Conservation (phyloP, 2,113 vertebrate genomes). For the Talpa occidentalis region DNA sequence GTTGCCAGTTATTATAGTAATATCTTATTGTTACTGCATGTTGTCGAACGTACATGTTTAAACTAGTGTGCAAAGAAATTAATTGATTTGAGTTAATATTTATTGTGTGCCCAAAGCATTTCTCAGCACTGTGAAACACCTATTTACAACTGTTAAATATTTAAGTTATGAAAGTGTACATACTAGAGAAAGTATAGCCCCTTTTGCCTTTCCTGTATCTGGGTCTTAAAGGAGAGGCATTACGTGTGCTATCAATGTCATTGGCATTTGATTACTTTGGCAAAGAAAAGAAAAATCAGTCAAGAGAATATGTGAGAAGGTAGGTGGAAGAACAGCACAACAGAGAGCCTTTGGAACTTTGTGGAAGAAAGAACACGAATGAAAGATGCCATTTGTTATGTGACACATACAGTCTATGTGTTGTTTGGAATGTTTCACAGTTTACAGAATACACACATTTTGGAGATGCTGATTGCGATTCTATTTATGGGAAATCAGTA, state of each 20-base stretch:
- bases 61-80: conserved; percentile 27
- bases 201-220: background rate
- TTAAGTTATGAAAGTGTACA: conserved; percentile 3
- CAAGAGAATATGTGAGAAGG: background rate
- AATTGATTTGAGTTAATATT: conserved; percentile 50
- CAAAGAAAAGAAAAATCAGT: conserved; percentile 2
- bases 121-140: background rate
- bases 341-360: background rate
- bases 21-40: background rate
- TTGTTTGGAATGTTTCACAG: background rate
- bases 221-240: background rate
- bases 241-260: background rate
- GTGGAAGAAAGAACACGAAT: background rate
- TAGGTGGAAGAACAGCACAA: background rate
- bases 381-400: background rate
- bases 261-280: background rate
- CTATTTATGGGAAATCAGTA: background rate
- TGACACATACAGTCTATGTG: background rate
- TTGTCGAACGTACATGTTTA: background rate
- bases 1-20: background rate
- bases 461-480: background rate
- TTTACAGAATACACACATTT: conserved; percentile 10
- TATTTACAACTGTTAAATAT: conserved; percentile 35
- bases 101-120: conserved; percentile 54
- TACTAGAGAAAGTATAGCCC: background rate